phyloP scores from a whole-genome alignment of 2,797 vertebrate genomes.

The Eremophila alpestris region DNA sequence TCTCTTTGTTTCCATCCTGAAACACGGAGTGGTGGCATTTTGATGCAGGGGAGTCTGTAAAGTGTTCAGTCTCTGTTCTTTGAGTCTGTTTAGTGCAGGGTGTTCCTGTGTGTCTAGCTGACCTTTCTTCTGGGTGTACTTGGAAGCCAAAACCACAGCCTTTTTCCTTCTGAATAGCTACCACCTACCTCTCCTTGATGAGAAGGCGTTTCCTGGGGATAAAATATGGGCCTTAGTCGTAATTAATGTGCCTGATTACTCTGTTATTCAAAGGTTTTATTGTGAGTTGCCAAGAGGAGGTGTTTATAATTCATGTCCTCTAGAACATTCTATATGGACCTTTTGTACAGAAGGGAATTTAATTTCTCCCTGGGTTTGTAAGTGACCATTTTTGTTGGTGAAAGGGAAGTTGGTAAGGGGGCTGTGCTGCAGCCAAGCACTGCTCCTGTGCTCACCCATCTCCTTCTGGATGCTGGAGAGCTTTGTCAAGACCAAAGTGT shows the following conservation, averaged over 20 bases:
- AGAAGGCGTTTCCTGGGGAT: not conserved
- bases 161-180: not conserved
- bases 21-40: not conserved
- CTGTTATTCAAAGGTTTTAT: not conserved
- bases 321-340: not conserved
- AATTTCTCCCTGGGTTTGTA: not conserved
- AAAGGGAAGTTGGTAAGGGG: not conserved
- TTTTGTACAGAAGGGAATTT: not conserved
- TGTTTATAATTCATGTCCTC: not conserved
- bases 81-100: not conserved
- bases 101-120: not conserved
- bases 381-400: not conserved
- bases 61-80: not conserved
- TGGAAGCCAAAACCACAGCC: not conserved
- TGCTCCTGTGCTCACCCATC: not conserved
- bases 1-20: not conserved
- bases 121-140: not conserved
- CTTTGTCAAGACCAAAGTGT: not conserved
- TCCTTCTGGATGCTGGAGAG: not conserved
- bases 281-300: not conserved
- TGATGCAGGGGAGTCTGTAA: not conserved
- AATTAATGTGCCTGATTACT: not conserved
- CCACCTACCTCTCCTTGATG: not conserved
- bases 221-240: not conserved
- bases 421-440: not conserved